phyloP scores from a whole-genome alignment of 2,888 invertebrate species.

The Mesoligia furuncula region DNA sequence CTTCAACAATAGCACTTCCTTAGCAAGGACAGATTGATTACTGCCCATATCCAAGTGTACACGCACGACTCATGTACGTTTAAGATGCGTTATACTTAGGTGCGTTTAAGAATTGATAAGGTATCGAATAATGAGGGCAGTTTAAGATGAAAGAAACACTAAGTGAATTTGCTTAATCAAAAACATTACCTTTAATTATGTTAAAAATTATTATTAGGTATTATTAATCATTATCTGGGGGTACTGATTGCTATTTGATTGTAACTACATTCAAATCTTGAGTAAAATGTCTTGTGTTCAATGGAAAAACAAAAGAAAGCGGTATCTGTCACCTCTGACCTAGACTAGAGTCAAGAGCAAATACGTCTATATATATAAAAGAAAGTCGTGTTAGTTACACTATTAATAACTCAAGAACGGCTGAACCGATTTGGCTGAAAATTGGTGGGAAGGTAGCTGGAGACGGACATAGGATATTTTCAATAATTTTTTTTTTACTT shows the following conservation, averaged over 20 bases:
- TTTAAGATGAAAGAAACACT: not conserved
- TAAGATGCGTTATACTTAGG: not conserved
- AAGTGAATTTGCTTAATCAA: not conserved
- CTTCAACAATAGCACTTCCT: conserved; percentile 32
- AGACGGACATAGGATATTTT: too few relatives aligned
- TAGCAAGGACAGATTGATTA: not conserved
- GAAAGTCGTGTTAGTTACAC: too few relatives aligned
- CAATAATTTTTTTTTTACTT: too few relatives aligned
- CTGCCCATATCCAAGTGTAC: not conserved
- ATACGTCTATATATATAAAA: too few relatives aligned
- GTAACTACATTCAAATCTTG: not conserved
- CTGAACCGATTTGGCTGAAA: too few relatives aligned
- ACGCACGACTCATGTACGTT: not conserved
- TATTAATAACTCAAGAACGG: too few relatives aligned
- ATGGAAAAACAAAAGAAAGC: not conserved
- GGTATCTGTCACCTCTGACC: not conserved
- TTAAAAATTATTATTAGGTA: not conserved
- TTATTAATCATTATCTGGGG: not conserved
- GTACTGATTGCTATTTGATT: not conserved
- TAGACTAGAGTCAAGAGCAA: too few relatives aligned
- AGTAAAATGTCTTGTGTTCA: not conserved
- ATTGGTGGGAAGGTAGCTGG: too few relatives aligned
- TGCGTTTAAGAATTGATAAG: not conserved
- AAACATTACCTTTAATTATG: not conserved
- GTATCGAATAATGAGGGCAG: not conserved